Evolutionary conservation across 1,140 invertebrate genomes (phyloP).

Genomic region (Drosophila kanapiae): DNA sequence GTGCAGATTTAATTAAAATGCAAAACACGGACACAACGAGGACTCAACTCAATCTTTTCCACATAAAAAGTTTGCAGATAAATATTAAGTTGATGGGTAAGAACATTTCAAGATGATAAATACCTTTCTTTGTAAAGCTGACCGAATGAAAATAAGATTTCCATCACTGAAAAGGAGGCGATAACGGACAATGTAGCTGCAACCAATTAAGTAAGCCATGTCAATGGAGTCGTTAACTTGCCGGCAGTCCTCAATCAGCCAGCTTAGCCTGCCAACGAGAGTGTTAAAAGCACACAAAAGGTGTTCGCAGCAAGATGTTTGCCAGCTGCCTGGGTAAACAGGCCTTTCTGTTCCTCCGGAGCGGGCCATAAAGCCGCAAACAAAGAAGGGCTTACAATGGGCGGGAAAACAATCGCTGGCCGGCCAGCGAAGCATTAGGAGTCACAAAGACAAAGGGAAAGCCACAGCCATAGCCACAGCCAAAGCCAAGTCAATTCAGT

Average conservation of each 20-base stretch:
- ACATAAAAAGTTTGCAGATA: background rate
- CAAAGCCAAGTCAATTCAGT: slow-evolving; percentile 36
- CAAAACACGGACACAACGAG: background rate
- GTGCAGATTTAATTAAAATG: slow-evolving; percentile 12
- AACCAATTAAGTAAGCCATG: slow-evolving; percentile 19
- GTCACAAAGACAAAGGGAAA: slow-evolving; percentile 31
- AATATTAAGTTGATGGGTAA: background rate
- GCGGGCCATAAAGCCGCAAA: slow-evolving; percentile 26
- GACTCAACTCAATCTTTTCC: background rate
- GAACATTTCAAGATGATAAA: background rate
- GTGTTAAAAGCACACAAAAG: slow-evolving; percentile 46
- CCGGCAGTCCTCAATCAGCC: slow-evolving; percentile 42
- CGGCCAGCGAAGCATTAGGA: background rate
- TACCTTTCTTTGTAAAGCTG: background rate
- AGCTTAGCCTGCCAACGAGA: slow-evolving; percentile 19
- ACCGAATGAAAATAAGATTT: background rate
- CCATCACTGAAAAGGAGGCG: background rate
- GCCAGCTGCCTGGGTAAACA: slow-evolving; percentile 2
- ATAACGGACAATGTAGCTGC: background rate
- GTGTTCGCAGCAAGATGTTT: slow-evolving; percentile 42
- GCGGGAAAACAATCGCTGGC: slow-evolving; percentile 11
- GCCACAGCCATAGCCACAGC: background rate
- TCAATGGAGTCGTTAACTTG: slow-evolving; percentile 49
- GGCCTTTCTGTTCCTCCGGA: slow-evolving; percentile 22
- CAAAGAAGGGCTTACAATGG: slow-evolving; percentile 37